phyloP scores from a whole-genome alignment of 1,140 invertebrate genomes.

The Trichonephila inaurata region DNA sequence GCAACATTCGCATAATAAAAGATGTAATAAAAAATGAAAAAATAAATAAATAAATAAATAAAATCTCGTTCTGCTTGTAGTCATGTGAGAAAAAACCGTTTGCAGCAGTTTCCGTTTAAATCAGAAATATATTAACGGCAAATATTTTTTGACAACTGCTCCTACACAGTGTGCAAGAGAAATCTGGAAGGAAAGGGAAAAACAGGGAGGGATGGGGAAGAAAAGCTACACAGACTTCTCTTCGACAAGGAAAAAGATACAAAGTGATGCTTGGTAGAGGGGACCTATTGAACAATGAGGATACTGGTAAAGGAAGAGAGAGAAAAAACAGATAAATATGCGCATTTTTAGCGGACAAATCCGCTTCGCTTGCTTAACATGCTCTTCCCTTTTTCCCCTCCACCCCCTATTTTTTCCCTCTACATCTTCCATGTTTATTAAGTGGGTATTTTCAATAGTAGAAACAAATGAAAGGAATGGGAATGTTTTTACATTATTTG shows the following conservation, averaged over 20 bases:
- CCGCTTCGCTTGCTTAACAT: slow-evolving; percentile 53
- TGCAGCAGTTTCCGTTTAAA: slow-evolving; percentile 65
- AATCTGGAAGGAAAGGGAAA: background rate
- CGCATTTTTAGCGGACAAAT: slow-evolving; percentile 71
- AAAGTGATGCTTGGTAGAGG: slow-evolving; percentile 47
- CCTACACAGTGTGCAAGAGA: background rate
- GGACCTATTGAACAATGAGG: background rate
- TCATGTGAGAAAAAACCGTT: slow-evolving; percentile 69
- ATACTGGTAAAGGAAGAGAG: background rate
- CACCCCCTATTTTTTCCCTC: background rate
- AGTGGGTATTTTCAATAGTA: slow-evolving; percentile 74
- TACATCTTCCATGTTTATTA: slow-evolving; percentile 72
- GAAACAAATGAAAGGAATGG: slow-evolving; percentile 70
- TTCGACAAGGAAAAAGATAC: slow-evolving; percentile 44
- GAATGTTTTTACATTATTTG: slow-evolving; percentile 50
- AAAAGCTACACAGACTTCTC: background rate
- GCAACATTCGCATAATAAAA: slow-evolving; percentile 23
- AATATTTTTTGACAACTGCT: slow-evolving; percentile 64
- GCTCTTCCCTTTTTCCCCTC: background rate
- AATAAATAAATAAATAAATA: too few species aligned
- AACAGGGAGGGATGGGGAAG: background rate
- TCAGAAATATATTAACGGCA: slow-evolving; percentile 65
- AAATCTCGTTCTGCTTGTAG: slow-evolving; percentile 8
- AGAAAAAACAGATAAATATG: slow-evolving; percentile 65
- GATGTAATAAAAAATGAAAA: background rate